Conservation (phyloP, 2,888 invertebrate species). For the Caenorhabditis panamensis region DNA sequence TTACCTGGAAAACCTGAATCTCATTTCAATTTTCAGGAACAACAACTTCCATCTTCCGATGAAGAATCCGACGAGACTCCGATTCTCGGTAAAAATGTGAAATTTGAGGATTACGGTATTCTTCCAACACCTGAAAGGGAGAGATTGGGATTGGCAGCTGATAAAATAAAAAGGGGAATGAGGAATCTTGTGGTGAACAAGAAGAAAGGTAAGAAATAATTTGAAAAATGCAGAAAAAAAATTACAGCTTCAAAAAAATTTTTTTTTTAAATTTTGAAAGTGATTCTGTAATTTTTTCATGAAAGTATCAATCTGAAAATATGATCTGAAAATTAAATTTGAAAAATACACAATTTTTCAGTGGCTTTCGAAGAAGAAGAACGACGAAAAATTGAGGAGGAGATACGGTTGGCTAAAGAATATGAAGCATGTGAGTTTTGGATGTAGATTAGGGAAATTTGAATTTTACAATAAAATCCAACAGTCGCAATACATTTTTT, state of each 20-base stretch:
- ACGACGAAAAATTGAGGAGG: slow-evolving; percentile 1
- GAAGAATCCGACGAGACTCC: slow-evolving; percentile 20
- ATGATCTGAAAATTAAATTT: no score
- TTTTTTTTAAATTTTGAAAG: no score
- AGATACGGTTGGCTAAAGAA: neutral
- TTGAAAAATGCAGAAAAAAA: no score
- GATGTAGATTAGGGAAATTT: neutral
- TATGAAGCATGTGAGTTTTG: neutral
- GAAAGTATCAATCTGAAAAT: no score
- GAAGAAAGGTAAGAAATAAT: neutral
- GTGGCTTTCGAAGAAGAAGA: slow-evolving; percentile 9
- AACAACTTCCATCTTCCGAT: slow-evolving; percentile 32
- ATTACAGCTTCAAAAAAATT: no score
- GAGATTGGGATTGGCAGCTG: slow-evolving; percentile 42
- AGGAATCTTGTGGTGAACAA: slow-evolving; percentile 29
- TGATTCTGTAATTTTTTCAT: no score
- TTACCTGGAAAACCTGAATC: no score
- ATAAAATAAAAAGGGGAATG: slow-evolving; percentile 41
- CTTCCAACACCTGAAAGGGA: slow-evolving; percentile 18
- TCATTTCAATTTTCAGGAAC: slow-evolving; percentile 25
- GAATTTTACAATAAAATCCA: slow-evolving; percentile 7
- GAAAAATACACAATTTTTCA: no score
- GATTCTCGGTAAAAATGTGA: neutral
- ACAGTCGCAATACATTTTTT: no score
- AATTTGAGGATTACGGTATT: slow-evolving; percentile 21